These are phyloP conservation scores for Cherax quadricarinatus DNA, from an alignment of 1,140 invertebrate genomes.

Conservation along the genomic window DNA sequence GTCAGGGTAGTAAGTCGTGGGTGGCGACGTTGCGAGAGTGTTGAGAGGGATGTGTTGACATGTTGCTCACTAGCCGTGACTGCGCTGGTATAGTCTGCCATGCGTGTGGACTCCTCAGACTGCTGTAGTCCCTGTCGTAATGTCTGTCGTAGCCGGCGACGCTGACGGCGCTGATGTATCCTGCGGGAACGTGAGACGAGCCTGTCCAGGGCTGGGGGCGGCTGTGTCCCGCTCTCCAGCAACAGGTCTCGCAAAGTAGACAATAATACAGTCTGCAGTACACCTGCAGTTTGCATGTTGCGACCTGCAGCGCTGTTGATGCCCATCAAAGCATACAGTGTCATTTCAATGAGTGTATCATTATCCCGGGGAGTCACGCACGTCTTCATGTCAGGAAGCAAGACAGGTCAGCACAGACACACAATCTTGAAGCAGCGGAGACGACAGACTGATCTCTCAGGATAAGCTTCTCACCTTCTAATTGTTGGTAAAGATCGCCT, in stretches of 20 bases:
- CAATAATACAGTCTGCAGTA: conserved; percentile 39
- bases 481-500: too few relatives aligned
- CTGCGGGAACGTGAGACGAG: conserved; percentile 23
- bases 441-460: neutral
- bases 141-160: conserved; percentile 39
- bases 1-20: neutral
- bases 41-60: too few relatives aligned
- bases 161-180: conserved; percentile 25
- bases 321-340: conserved; percentile 38
- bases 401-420: neutral
- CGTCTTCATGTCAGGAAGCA: neutral
- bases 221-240: conserved; percentile 39
- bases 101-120: neutral
- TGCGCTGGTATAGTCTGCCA: too few relatives aligned
- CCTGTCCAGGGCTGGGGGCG: conserved; percentile 15
- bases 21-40: neutral
- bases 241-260: conserved; percentile 34
- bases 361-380: neutral
- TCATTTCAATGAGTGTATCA: conserved; percentile 32
- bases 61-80: too few relatives aligned
- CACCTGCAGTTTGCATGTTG: neutral
- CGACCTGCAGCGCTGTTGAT: neutral
- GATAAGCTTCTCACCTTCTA: neutral
- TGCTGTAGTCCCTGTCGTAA: neutral
- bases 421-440: neutral